These are phyloP conservation scores for Oeneis ivallda DNA, from an alignment of 2,888 invertebrate species.

Conservation along the genomic window DNA sequence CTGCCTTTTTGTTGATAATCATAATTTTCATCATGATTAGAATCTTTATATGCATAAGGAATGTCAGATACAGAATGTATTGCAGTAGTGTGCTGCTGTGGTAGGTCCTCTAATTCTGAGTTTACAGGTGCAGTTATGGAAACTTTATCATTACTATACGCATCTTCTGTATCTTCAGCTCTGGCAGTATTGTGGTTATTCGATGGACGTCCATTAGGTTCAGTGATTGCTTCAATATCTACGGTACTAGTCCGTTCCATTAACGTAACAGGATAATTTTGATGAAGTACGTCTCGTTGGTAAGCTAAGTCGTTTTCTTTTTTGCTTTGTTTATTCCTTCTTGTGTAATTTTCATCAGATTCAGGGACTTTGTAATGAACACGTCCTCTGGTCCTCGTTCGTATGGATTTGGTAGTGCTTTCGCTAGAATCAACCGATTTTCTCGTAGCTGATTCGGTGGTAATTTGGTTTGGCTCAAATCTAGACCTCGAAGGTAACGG, in stretches of 20 bases:
- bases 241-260: constrained; percentile 75
- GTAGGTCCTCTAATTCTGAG: constrained; percentile 51
- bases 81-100: constrained; percentile 48
- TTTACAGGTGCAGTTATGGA: constrained; percentile 59
- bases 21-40: constrained; percentile 56
- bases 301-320: constrained; percentile 79
- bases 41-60: constrained; percentile 53
- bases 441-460: constrained; percentile 61
- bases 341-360: constrained; percentile 61
- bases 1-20: constrained; percentile 57
- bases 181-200: constrained; percentile 51
- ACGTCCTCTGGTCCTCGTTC: constrained; percentile 75
- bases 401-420: constrained; percentile 61
- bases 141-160: constrained; percentile 67
- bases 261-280: constrained; percentile 83
- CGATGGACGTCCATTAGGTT: constrained; percentile 58
- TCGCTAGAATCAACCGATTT: constrained; percentile 58
- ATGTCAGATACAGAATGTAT: constrained; percentile 55
- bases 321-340: constrained; percentile 51
- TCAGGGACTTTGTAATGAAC: constrained; percentile 76
- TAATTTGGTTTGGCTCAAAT: constrained; percentile 70
- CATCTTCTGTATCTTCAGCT: constrained; percentile 67
- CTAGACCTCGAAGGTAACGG: constrained; percentile 64
- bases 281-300: constrained; percentile 83
- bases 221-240: constrained; percentile 74